These are phyloP conservation scores for Craseonycteris thonglongyai DNA, from an alignment of 2,113 vertebrate species.

Conservation along the genomic window DNA sequence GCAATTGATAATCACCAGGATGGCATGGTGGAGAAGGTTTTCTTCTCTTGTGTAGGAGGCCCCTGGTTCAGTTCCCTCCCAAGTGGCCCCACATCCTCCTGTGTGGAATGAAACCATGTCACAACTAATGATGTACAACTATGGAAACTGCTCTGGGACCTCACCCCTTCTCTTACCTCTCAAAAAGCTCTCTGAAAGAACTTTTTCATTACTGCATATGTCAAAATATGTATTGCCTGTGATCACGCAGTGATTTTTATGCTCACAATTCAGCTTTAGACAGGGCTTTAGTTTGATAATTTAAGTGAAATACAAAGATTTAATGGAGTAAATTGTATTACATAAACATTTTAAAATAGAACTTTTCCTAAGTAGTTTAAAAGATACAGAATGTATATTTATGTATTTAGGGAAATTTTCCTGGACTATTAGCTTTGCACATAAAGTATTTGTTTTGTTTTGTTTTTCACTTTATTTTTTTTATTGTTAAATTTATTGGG, in stretches of 20 bases:
- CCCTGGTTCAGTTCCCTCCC: no score
- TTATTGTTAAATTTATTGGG: no score
- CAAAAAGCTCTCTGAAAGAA: not conserved
- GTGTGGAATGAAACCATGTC: no score
- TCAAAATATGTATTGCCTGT: not conserved
- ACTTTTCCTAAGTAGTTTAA: not conserved
- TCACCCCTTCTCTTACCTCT: no score
- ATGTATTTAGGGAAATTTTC: not conserved
- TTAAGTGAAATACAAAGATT: not conserved
- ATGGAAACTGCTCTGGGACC: no score
- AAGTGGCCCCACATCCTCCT: no score
- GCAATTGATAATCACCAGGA: no score
- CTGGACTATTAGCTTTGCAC: not conserved
- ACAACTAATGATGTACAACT: no score
- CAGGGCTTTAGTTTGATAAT: not conserved
- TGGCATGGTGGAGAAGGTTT: no score
- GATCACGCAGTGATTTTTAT: not conserved
- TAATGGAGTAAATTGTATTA: not conserved
- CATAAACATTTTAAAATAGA: constrained; percentile 15
- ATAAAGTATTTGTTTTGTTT: no score
- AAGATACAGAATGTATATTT: not conserved
- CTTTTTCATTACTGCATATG: not conserved
- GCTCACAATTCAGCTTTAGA: not conserved
- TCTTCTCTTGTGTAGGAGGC: no score
- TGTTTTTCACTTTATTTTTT: no score